Base-by-base conservation (phyloP, 2,888 invertebrate species). In the Stratiomys singularior region DNA sequence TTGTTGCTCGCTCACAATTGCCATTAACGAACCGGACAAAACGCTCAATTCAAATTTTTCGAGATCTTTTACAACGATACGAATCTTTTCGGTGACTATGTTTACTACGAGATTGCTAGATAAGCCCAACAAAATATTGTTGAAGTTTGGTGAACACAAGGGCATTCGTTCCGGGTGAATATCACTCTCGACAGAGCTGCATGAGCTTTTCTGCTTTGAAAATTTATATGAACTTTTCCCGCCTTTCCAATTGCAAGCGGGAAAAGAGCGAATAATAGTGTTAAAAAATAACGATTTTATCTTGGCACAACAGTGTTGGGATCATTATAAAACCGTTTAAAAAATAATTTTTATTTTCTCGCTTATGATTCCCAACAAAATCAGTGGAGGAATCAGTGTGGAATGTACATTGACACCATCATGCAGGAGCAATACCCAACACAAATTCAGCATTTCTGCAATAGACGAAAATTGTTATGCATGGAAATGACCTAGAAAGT, bases 21-120 rank as follows among this genome's bases (percentile, higher is more conserved):
- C 74, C 58, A 78, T 74, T 78, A 78, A 78, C 78, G 78, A 78
- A 78, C 78, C 78, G 78, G 78, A 78, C 78, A 78, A 78, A 78
- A 74, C 25, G 56, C 37, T 76, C 74, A 66, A 66, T 66, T 76
- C 66, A 76, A 44, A 78, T 67, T 78, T 76, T 78, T 28, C 44
- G 37, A 47, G 67, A 67, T 71, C 27, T 71, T 47, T 71, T 71
- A 25, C 27, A 9, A 7, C 7, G 71, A 71, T 71, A 27, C 25
- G 7, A 46, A 71, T 47, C 71, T 47, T 52, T 18, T 52, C 25
- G 23, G n/a, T 71, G 71, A 71, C 71, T 71, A 21, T 71, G 71
- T 71, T 71, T 71, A 71, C 71, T 52, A 46, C 71, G 25, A 52
- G 71, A 47, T 71, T 18, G n/a, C 7, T 21, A 37, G 23, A 27